Percentiles rank a stretch among this genome's conserved stretches.
phyloP scores from a whole-genome alignment of 2,888 invertebrate species.

The Apamea anceps region DNA sequence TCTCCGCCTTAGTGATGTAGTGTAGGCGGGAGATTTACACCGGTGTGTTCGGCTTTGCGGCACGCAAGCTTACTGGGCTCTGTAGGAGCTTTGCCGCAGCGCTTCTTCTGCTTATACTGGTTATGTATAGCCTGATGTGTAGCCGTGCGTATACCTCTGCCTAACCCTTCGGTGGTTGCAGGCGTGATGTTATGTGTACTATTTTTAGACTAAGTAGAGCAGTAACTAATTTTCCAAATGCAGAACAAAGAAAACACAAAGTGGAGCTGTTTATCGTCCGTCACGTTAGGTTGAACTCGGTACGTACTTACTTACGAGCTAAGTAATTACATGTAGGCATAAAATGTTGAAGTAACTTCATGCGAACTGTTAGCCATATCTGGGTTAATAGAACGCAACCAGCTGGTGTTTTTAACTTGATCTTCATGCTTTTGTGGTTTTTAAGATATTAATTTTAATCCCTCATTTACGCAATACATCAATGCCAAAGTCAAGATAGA shows the following conservation, averaged over 20 bases:
- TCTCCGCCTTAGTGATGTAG: no score
- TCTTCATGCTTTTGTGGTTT: conserved; percentile 19
- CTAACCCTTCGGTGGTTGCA: no score
- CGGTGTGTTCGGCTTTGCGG: no score
- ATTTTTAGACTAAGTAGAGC: conserved; percentile 31
- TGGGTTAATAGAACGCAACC: conserved; percentile 47
- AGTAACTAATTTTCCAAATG: conserved; percentile 41
- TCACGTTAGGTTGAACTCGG: conserved; percentile 34
- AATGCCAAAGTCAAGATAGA: neutral
- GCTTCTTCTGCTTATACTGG: no score
- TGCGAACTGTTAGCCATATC: conserved; percentile 42
- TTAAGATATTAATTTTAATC: neutral
- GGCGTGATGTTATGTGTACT: neutral
- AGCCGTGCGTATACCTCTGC: no score
- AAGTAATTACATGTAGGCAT: conserved; percentile 55
- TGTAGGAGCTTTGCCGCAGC: no score
- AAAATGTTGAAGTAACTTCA: conserved; percentile 36
- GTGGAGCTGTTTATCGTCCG: conserved; percentile 36
- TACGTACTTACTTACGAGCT: conserved; percentile 17
- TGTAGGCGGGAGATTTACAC: no score
- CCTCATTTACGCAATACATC: neutral
- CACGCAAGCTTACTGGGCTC: no score
- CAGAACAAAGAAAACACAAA: conserved; percentile 43
- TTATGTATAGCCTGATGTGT: no score
- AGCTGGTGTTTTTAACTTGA: conserved; percentile 28